Evolutionary conservation across 2,797 vertebrate species (phyloP).

Genomic region (Danionella dracula): DNA sequence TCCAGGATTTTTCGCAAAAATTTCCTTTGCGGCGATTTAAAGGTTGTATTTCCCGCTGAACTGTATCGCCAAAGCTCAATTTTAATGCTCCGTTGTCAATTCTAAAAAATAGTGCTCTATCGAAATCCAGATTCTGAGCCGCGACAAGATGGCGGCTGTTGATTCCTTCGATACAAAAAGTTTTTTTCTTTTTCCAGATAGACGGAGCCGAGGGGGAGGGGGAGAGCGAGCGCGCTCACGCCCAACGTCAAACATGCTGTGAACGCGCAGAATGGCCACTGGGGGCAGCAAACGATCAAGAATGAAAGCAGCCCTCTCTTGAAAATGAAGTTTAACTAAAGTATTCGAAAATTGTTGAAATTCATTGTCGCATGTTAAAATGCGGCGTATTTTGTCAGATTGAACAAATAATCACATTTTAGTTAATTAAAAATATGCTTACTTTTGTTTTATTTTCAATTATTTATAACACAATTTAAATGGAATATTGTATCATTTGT

Average conservation of each 20-base stretch:
- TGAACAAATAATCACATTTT: too few relatives aligned
- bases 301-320: background rate
- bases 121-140: constrained; percentile 69
- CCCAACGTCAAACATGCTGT: constrained; percentile 63
- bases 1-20: constrained; percentile 63
- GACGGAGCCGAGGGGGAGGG: constrained; percentile 63
- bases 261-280: constrained; percentile 3
- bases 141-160: constrained; percentile 98
- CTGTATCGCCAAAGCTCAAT: constrained; percentile 54
- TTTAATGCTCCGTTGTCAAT: constrained; percentile 55
- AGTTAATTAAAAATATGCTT: too few relatives aligned
- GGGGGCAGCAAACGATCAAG: constrained; percentile 49
- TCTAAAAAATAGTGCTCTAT: constrained; percentile 65
- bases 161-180: constrained; percentile 92
- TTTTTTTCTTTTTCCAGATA: constrained; percentile 73
- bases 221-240: constrained; percentile 73
- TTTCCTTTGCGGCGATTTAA: constrained; percentile 56
- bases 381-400: too few relatives aligned
- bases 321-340: too few relatives aligned
- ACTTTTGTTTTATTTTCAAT: too few relatives aligned
- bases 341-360: too few relatives aligned
- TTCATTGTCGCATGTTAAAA: too few relatives aligned
- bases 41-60: constrained; percentile 52
- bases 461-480: too few relatives aligned
- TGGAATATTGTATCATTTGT: too few relatives aligned